Percentiles rank a stretch among this genome's conserved stretches.
These are phyloP conservation scores for Strongylocentrotus purpuratus DNA, from an alignment of 35 echinoderm and acorn worm species.

Conservation along the genomic window DNA sequence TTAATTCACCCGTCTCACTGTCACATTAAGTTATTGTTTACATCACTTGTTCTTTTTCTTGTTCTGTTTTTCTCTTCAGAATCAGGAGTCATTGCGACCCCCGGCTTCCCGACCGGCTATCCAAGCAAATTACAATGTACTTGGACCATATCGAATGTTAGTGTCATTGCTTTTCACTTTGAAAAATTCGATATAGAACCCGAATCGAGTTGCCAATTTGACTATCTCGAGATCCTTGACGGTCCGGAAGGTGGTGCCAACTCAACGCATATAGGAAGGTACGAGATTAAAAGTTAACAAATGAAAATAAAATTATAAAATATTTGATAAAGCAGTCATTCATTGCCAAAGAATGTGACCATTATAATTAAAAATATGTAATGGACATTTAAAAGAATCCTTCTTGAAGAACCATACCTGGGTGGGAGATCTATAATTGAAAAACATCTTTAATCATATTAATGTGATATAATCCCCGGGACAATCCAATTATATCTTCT, in stretches of 20 bases:
- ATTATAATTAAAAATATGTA: too few relatives aligned
- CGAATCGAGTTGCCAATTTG: slow-evolving; percentile 62
- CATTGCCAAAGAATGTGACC: too few relatives aligned
- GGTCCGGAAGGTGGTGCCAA: slow-evolving; percentile 31
- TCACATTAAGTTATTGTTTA: too few relatives aligned
- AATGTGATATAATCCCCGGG: too few relatives aligned
- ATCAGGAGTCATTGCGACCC: slow-evolving; percentile 61
- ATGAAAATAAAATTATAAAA: too few relatives aligned
- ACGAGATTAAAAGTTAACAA: neutral
- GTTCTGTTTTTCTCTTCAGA: neutral
- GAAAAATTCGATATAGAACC: slow-evolving; percentile 73
- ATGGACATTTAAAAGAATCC: too few relatives aligned
- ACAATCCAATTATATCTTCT: too few relatives aligned
- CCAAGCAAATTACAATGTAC: slow-evolving; percentile 71
- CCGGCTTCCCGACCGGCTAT: slow-evolving; percentile 65
- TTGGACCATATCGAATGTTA: slow-evolving; percentile 66
- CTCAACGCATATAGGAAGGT: slow-evolving; percentile 76
- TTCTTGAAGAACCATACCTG: too few relatives aligned
- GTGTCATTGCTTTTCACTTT: slow-evolving; percentile 48
- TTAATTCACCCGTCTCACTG: too few relatives aligned
- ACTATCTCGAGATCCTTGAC: slow-evolving; percentile 69
- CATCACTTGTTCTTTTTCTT: too few relatives aligned
- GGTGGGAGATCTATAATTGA: too few relatives aligned
- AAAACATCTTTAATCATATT: neutral
- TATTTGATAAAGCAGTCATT: too few relatives aligned